Evolutionary conservation across 2,113 vertebrate genomes (phyloP), one percentile per base, ranked within the genome.

Genomic region (Ammospiza caudacuta): DNA sequence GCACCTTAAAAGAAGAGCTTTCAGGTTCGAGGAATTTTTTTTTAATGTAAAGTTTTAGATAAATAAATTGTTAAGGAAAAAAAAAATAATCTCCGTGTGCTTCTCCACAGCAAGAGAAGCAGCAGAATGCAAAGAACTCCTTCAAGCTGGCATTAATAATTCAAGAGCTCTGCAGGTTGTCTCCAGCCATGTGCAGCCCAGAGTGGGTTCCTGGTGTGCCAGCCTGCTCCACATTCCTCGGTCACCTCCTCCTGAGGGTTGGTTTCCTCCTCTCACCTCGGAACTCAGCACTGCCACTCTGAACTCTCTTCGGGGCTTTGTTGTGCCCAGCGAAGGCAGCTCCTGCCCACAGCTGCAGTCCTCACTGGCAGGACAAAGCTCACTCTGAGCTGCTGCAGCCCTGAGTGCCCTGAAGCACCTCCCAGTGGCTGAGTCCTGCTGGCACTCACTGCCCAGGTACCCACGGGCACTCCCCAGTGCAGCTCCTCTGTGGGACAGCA

Each of bases 181-280:
- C 95, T 76, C 43, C 91, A 95, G 91, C 91, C 93, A 90, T 73
- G 74, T 94, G 96, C 8, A 84, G 89, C 89, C 89, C 94, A 52
- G 70, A 83, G 93, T 66, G 17, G 14, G 55, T 2, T 74, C 92
- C 73, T 67, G 79, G 37, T 35, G 55, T 80, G 93, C 67, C 90
- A 94, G 95, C 69, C 79, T 18, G 35, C 14, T 23, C 85, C 16
- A 37, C 35, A 70, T 75, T 92, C 64, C 87, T 67, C 16, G 10
- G 83, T 25, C 82, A 31, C 0, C 90, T 94, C 73, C 61, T 90
- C 73, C 67, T 41, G 5, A 28, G 21, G 10, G 37, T 12, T 55
- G 64, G 16, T 44, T 88, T 66, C 80, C 62, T 79, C 37, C 62
- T 37, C 77, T 27, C 68, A 83, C 54, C 59, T 64, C 61, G 28